These are phyloP conservation scores for Elaphurus davidianus DNA, from an alignment of 2,113 vertebrate genomes.

Conservation along the genomic window DNA sequence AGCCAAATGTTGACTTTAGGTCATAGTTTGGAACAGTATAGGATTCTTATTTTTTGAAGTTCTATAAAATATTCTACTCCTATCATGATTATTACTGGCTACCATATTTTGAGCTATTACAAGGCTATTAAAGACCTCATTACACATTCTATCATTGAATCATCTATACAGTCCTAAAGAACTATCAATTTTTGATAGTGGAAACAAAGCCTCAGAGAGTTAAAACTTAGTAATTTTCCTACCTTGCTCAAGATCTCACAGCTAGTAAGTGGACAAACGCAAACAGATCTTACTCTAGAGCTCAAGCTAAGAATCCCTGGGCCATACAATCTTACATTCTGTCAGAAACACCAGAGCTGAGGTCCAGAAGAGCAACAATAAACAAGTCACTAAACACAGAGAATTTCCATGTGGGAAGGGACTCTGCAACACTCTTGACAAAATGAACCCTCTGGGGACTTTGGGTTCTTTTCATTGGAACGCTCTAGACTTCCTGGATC, in stretches of 20 bases:
- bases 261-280: not conserved
- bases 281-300: not conserved
- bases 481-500: not conserved
- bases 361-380: not conserved
- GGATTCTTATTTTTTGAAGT: not conserved
- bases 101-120: not conserved
- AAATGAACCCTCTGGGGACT: not conserved
- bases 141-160: not conserved
- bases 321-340: not conserved
- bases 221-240: not conserved
- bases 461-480: not conserved
- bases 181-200: not conserved
- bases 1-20: not conserved
- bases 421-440: not conserved
- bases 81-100: not conserved
- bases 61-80: not conserved
- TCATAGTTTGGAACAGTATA: not conserved
- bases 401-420: not conserved
- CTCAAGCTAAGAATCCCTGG: not conserved
- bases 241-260: not conserved
- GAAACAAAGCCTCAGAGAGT: not conserved
- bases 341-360: not conserved
- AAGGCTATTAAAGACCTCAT: not conserved
- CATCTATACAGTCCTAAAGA: not conserved
- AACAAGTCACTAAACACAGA: not conserved